phyloP scores from a whole-genome alignment of 2,797 vertebrate species.

The Enteromius mattozi region DNA sequence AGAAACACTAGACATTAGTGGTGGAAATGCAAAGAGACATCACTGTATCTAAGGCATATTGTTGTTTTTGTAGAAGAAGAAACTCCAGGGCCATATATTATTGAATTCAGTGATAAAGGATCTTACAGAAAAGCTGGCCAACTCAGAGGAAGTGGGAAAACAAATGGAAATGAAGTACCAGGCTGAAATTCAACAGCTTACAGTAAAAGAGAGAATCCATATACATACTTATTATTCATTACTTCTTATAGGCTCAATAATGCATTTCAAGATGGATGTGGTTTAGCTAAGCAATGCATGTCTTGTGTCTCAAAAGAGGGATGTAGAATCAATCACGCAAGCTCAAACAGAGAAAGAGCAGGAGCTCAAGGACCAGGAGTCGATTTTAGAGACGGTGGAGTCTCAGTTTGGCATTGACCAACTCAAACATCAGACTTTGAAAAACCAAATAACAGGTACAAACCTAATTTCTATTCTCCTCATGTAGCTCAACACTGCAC shows the following conservation, averaged over 20 bases:
- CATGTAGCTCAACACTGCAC: slow-evolving; percentile 1
- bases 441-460: slow-evolving; percentile 18
- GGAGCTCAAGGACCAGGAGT: slow-evolving; percentile 62
- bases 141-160: slow-evolving; percentile 49
- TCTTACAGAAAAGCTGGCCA: slow-evolving; percentile 50
- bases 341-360: slow-evolving; percentile 61
- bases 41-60: neutral
- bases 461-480: slow-evolving; percentile 12
- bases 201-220: neutral
- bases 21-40: neutral
- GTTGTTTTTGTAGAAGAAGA: slow-evolving; percentile 47
- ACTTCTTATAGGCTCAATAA: neutral
- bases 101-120: slow-evolving; percentile 34
- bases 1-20: neutral
- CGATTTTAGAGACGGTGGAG: slow-evolving; percentile 62
- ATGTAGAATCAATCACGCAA: slow-evolving; percentile 47
- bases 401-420: slow-evolving; percentile 55
- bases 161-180: slow-evolving; percentile 37
- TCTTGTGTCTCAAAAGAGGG: slow-evolving; percentile 48
- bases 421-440: slow-evolving; percentile 48
- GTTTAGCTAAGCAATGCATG: neutral
- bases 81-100: slow-evolving; percentile 57
- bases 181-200: slow-evolving; percentile 53
- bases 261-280: neutral
- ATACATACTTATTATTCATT: neutral